Percentiles rank a stretch among this genome's conserved stretches.
These are phyloP conservation scores for Crepidodera aurea DNA, from an alignment of 2,888 invertebrate genomes.

Conservation along the genomic window DNA sequence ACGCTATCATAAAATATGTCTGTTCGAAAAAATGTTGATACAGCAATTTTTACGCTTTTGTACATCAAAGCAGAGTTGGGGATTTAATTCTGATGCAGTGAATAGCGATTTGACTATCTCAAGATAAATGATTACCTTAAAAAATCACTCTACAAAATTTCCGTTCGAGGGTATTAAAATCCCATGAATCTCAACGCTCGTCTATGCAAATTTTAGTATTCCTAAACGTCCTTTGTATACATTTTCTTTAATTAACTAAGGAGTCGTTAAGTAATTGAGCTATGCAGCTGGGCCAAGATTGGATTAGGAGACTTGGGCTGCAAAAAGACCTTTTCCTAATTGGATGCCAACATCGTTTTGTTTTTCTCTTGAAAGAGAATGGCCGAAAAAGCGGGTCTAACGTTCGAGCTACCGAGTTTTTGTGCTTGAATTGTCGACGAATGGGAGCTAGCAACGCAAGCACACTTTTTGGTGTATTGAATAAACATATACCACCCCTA, in stretches of 20 bases:
- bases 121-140: too few relatives aligned
- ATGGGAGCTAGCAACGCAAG: not conserved
- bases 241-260: slow-evolving; percentile 56
- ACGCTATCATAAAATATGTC: too few relatives aligned
- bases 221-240: slow-evolving; percentile 51
- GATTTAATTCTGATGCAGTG: too few relatives aligned
- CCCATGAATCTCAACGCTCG: slow-evolving; percentile 38
- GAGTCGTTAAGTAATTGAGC: slow-evolving; percentile 54
- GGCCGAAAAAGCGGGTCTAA: slow-evolving; percentile 13
- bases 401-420: not conserved
- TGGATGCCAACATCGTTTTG: slow-evolving; percentile 34
- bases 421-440: slow-evolving; percentile 2
- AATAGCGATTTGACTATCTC: too few relatives aligned
- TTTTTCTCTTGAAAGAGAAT: slow-evolving; percentile 27
- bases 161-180: slow-evolving; percentile 11
- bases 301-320: slow-evolving; percentile 39
- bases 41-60: too few relatives aligned
- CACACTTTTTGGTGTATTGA: not conserved
- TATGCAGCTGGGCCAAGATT: slow-evolving; percentile 45
- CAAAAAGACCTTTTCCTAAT: slow-evolving; percentile 41
- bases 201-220: slow-evolving; percentile 53
- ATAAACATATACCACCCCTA: not conserved
- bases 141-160: not conserved
- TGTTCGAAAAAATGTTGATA: too few relatives aligned
- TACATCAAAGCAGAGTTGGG: too few relatives aligned